A percentile compares a stretch with the other conserved stretches of the same genome.
phyloP scores from a whole-genome alignment of 2,113 vertebrate genomes.

The Uria lomvia region DNA sequence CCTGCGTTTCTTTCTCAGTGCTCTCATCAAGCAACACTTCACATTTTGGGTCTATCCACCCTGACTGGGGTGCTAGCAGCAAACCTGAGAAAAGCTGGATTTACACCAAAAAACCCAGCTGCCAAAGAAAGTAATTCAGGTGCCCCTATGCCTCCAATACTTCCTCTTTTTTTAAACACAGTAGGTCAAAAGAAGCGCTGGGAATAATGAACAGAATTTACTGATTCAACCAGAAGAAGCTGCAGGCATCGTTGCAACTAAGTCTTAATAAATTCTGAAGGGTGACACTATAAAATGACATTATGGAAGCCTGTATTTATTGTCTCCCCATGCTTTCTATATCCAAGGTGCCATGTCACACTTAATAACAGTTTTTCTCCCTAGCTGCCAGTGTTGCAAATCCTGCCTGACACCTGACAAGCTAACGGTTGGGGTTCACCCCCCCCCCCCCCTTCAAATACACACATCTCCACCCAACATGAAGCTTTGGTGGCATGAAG shows the following conservation, averaged over 20 bases:
- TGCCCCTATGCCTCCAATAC: background rate
- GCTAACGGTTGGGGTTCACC: background rate
- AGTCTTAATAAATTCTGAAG: background rate
- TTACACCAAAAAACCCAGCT: background rate
- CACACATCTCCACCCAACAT: background rate
- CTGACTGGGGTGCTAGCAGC: background rate
- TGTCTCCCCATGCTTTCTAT: background rate
- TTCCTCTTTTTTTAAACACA: background rate
- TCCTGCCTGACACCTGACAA: background rate
- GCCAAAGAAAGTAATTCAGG: background rate
- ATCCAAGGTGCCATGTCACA: background rate
- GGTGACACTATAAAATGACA: constrained; percentile 4
- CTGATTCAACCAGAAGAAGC: background rate
- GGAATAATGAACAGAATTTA: background rate
- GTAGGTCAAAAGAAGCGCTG: background rate
- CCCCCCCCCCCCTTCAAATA: background rate
- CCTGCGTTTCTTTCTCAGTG: background rate
- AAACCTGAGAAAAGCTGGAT: background rate
- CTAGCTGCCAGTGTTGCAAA: constrained; percentile 10
- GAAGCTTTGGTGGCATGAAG: background rate
- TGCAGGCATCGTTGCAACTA: background rate
- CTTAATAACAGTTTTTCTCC: constrained; percentile 26
- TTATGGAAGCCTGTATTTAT: constrained; percentile 1
- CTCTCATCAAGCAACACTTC: background rate
- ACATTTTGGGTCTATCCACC: background rate